phyloP scores from a whole-genome alignment of 2,797 vertebrate species.

The Alcedo atthis region DNA sequence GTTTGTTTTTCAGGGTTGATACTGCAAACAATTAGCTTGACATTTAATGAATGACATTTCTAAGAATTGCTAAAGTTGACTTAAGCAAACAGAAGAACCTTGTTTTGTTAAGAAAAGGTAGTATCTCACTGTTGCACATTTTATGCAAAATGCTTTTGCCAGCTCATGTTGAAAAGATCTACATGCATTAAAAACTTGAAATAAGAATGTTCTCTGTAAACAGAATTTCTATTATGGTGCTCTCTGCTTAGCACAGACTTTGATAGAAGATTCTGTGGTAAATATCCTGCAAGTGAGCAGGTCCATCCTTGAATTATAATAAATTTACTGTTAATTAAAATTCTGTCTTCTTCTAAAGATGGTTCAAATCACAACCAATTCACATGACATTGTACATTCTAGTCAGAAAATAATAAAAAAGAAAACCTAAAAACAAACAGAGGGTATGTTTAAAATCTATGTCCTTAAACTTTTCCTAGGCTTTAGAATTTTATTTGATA shows the following conservation, averaged over 20 bases:
- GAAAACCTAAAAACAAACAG: background rate
- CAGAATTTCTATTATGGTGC: background rate
- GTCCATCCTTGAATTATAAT: background rate
- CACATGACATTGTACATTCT: background rate
- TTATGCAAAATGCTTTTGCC: constrained; percentile 30
- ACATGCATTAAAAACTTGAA: constrained; percentile 40
- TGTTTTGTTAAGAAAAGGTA: constrained; percentile 47
- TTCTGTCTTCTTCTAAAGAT: background rate
- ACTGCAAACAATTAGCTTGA: constrained; percentile 69
- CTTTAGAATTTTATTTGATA: background rate
- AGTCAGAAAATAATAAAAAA: background rate
- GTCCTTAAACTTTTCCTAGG: background rate
- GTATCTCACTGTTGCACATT: constrained; percentile 29
- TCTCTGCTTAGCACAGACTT: constrained; percentile 29
- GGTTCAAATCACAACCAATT: background rate
- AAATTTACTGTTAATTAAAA: constrained; percentile 46
- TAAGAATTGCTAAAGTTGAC: constrained; percentile 47
- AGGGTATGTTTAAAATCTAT: background rate
- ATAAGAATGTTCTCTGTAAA: constrained; percentile 22
- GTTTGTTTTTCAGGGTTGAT: constrained; percentile 56
- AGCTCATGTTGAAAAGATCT: constrained; percentile 54
- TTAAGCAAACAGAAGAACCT: constrained; percentile 51
- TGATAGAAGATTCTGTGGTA: constrained; percentile 12
- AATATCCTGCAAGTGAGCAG: constrained; percentile 17
- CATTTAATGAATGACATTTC: constrained; percentile 70